Conservation (phyloP, 2,797 vertebrate species). For the Chiroxiphia lanceolata region DNA sequence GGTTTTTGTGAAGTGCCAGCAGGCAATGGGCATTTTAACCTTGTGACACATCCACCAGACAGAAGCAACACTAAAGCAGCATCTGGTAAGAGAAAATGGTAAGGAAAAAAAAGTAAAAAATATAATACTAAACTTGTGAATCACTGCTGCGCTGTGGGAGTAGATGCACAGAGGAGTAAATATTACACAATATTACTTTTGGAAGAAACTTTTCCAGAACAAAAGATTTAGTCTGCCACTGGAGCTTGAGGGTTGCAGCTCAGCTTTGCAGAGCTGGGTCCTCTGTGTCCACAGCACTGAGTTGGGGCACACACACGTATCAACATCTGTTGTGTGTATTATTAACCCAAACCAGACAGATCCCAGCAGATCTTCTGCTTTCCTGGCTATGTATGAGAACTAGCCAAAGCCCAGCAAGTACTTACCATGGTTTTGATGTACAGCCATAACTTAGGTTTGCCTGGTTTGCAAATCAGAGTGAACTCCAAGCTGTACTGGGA, state of each 20-base stretch:
- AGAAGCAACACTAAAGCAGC: not conserved
- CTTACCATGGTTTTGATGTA: not conserved
- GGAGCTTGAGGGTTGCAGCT: not conserved
- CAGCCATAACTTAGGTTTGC: not conserved
- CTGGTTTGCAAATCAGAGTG: not conserved
- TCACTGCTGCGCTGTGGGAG: not conserved
- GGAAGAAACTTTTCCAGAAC: not conserved
- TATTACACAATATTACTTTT: not conserved
- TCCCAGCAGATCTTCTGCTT: not conserved
- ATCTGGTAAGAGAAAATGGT: not conserved
- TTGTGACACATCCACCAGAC: not conserved
- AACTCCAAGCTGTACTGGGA: not conserved
- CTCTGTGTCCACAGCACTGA: not conserved
- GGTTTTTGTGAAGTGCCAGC: not conserved
- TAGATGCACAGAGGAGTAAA: not conserved
- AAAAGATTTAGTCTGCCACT: not conserved
- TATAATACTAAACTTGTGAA: not conserved
- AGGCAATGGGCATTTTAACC: not conserved
- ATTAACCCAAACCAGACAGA: not conserved
- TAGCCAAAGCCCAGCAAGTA: not conserved
- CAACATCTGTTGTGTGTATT: not conserved
- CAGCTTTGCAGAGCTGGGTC: not conserved
- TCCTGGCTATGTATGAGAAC: not conserved
- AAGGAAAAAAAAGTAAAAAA: not conserved
- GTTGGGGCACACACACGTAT: accelerated